Evolutionary conservation across 1,140 invertebrate species (phyloP).

Genomic region (Formica exsecta): DNA sequence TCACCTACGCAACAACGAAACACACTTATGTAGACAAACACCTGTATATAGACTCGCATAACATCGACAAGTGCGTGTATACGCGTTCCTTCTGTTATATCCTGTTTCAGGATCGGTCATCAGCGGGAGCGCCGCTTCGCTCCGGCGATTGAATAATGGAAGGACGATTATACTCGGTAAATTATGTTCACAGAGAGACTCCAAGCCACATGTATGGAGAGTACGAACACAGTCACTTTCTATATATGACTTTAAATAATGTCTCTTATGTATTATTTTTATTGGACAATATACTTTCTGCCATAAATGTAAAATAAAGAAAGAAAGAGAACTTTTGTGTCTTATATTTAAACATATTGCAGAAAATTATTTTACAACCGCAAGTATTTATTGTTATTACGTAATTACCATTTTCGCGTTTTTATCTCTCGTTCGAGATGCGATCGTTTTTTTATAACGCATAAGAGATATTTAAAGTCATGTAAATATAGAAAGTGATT

Average conservation of each 20-base stretch:
- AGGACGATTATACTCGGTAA: slow-evolving; percentile 59
- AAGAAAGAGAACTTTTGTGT: too few species aligned
- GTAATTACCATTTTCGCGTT: slow-evolving; percentile 16
- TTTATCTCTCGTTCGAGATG: too few species aligned
- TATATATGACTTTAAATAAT: slow-evolving; percentile 12
- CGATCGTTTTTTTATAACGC: too few species aligned
- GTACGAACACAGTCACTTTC: neutral
- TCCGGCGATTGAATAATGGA: slow-evolving; percentile 58
- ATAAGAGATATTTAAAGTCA: too few species aligned
- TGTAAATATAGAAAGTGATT: too few species aligned
- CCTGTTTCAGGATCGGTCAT: slow-evolving; percentile 71
- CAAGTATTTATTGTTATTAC: slow-evolving; percentile 9
- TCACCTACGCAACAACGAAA: slow-evolving; percentile 88
- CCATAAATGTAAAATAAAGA: neutral
- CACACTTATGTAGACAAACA: slow-evolving; percentile 4
- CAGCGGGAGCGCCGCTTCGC: slow-evolving; percentile 27
- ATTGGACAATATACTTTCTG: neutral
- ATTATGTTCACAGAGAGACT: slow-evolving; percentile 37
- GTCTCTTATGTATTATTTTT: slow-evolving; percentile 6
- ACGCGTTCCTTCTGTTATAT: slow-evolving; percentile 40
- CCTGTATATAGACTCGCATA: too few species aligned
- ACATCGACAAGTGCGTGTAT: too few species aligned
- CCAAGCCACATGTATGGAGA: neutral
- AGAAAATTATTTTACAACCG: slow-evolving; percentile 8
- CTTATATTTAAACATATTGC: neutral